Evolutionary conservation across 2,888 invertebrate species (phyloP).

Genomic region (Platypus cylindrus): DNA sequence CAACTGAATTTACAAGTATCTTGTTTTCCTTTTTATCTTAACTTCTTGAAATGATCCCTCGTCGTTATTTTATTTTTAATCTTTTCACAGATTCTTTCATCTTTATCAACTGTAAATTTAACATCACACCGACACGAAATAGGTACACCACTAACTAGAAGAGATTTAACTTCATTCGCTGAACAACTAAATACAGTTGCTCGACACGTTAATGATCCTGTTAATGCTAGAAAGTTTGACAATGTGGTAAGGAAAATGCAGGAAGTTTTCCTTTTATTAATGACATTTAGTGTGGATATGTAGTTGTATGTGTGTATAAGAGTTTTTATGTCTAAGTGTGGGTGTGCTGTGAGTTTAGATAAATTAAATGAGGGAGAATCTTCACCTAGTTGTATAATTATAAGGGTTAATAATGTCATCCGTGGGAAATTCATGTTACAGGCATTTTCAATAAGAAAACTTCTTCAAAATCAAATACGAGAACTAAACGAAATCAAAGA

Average conservation of each 20-base stretch:
- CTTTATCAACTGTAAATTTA: slow-evolving; percentile 46
- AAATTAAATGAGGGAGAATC: no score
- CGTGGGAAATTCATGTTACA: slow-evolving; percentile 5
- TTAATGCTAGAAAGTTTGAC: slow-evolving; percentile 59
- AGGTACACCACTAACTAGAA: slow-evolving; percentile 47
- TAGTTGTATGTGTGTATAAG: background rate
- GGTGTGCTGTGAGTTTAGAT: background rate
- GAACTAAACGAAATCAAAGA: slow-evolving; percentile 58
- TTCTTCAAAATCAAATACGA: slow-evolving; percentile 51
- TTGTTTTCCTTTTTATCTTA: no score
- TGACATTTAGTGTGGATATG: no score
- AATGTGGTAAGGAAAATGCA: slow-evolving; percentile 44
- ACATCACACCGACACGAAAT: slow-evolving; percentile 42
- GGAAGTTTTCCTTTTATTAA: no score
- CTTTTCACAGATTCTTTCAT: slow-evolving; percentile 36
- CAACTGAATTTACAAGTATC: slow-evolving; percentile 44
- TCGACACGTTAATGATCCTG: slow-evolving; percentile 55
- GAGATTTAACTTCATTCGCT: slow-evolving; percentile 49
- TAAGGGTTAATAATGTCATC: background rate
- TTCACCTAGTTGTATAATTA: no score
- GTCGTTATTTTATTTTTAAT: slow-evolving; percentile 2
- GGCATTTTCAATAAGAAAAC: slow-evolving; percentile 34
- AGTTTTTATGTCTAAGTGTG: background rate
- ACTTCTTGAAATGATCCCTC: no score
- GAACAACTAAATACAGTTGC: slow-evolving; percentile 55